Base-by-base conservation (phyloP, 2,888 invertebrate species). In the Eustalomyia histrio region DNA sequence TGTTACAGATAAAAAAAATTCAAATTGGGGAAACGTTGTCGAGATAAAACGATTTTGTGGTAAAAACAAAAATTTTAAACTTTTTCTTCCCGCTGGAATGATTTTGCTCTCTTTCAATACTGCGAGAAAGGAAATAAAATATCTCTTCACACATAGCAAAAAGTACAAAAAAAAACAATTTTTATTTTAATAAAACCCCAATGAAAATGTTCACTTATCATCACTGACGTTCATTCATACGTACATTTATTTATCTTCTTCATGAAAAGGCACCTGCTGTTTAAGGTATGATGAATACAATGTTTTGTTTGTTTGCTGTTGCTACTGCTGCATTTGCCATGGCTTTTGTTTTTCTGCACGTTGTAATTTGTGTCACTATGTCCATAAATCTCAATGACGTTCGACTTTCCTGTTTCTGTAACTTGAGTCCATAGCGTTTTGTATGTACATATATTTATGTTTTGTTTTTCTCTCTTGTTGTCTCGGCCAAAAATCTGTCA, bases 321-420 rank as follows among this genome's bases (percentile, higher is more conserved):
- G 2, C 1, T 24, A 21, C 14, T 43, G 47, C 52, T 12, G 33
- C 18, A 50, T 8, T 18, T 47, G 33, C 64, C 35, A 60, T 10
- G 33, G 33, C 53, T 53, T 47, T 16, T 65, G 64, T 65, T 35
- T 65, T 53, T 65, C 64, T 18, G 53, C 64, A 65, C 35, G 64
- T 65, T 65, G 64, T 65, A 65, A 65, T 65, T 65, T 65, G 64
- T 65, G 64, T 65, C 64, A 65, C 64, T 65, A 53, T 65, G 64
- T 65, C 64, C 64, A 65, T 65, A 65, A 65, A 65, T 65, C 64
- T 65, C 64, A 65, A 65, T 65, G 64, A 53, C 64, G 64, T 65
- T 65, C 64, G 52, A 65, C 53, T 65, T 65, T 65, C 64, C 64
- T 65, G 64, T 53, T 65, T 65, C 64, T 64, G 64, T 47, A 47